Conservation (phyloP, 2,113 vertebrate species). For the Prietella phreatophila region DNA sequence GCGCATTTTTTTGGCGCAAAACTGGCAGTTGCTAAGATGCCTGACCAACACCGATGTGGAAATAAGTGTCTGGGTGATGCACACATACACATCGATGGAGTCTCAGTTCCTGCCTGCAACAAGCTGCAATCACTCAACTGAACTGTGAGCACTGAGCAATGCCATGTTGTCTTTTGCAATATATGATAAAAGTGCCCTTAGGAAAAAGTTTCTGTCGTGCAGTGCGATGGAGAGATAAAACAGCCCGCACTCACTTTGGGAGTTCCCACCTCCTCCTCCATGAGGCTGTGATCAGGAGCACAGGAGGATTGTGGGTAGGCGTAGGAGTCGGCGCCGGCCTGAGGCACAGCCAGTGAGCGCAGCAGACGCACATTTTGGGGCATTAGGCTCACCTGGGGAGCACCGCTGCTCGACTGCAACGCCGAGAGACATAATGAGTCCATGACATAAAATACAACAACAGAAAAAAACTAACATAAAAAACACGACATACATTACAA, state of each 20-base stretch:
- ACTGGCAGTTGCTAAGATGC: not conserved
- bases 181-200: not conserved
- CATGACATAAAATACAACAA: not conserved
- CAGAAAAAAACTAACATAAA: not conserved
- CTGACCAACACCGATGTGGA: not conserved
- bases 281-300: slow-evolving; percentile 80
- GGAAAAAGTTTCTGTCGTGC: slow-evolving; percentile 17
- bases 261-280: slow-evolving; percentile 90
- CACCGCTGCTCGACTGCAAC: slow-evolving; percentile 76
- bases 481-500: not conserved
- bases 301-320: slow-evolving; percentile 78
- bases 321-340: slow-evolving; percentile 80
- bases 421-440: slow-evolving; percentile 1
- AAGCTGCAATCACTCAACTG: not conserved
- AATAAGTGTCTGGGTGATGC: not conserved
- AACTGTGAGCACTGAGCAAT: not conserved
- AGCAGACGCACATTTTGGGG: slow-evolving; percentile 80
- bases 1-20: not conserved
- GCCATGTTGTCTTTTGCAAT: not conserved
- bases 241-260: slow-evolving; percentile 81
- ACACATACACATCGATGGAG: not conserved
- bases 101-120: slow-evolving; percentile 8
- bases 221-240: not conserved
- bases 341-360: slow-evolving; percentile 80
- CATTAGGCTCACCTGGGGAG: slow-evolving; percentile 77